Conservation (phyloP, 2,797 vertebrate genomes). For the Enteromius anoplus region DNA sequence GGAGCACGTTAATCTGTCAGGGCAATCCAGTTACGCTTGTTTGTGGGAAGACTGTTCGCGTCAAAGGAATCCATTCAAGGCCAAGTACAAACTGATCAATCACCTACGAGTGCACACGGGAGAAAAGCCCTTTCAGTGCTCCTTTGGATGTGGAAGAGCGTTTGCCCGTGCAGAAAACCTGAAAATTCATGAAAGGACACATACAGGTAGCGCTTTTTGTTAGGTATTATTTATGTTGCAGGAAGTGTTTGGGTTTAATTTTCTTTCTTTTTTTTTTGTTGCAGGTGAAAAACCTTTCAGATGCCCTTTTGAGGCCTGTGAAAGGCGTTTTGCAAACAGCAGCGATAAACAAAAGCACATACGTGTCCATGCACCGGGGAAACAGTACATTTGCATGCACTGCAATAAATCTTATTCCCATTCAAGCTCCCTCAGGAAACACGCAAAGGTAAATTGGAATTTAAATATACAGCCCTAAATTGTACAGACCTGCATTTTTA, state of each 20-base stretch:
- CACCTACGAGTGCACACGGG: conserved; percentile 33
- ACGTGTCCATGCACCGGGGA: neutral
- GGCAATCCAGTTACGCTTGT: neutral
- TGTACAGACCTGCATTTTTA: neutral
- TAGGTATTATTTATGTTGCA: neutral
- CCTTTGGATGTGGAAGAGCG: neutral
- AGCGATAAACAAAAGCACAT: conserved; percentile 42
- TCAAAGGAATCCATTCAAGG: conserved; percentile 24
- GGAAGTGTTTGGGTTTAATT: neutral
- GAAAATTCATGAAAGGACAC: conserved; percentile 39
- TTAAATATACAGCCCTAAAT: neutral
- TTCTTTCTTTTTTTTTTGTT: neutral
- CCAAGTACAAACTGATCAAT: conserved; percentile 41
- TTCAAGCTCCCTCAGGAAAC: conserved; percentile 32
- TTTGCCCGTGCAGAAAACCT: conserved; percentile 26
- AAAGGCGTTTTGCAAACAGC: conserved; percentile 33
- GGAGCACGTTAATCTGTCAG: conserved; percentile 27
- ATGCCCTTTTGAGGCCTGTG: conserved; percentile 23
- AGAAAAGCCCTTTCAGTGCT: conserved; percentile 27
- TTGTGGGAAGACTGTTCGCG: conserved; percentile 21
- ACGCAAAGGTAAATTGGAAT: conserved; percentile 15
- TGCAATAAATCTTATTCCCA: conserved; percentile 40
- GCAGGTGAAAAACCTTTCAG: conserved; percentile 36
- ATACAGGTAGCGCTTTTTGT: conserved; percentile 21
- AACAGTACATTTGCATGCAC: conserved; percentile 9